A percentile compares a stretch with the other conserved stretches of the same genome.
These are phyloP conservation scores for Hydraecia micacea DNA, from an alignment of 2,888 invertebrate genomes.

Conservation along the genomic window DNA sequence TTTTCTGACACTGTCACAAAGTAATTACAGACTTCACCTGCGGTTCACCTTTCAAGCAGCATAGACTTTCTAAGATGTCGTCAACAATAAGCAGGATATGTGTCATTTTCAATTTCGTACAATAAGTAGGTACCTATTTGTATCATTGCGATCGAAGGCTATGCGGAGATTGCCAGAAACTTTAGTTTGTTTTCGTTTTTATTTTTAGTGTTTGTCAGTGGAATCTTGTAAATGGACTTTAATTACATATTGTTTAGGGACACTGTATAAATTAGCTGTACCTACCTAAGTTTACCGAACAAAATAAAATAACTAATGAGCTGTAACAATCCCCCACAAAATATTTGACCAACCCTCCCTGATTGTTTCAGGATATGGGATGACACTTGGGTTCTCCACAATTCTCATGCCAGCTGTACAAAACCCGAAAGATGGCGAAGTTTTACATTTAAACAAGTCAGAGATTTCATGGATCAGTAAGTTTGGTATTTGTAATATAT, in stretches of 20 bases:
- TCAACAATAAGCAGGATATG: neutral
- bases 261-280: neutral
- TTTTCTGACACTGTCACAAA: too few relatives aligned
- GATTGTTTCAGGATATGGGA: slow-evolving; percentile 91
- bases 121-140: neutral
- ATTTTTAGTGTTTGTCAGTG: too few relatives aligned
- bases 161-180: neutral
- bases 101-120: neutral
- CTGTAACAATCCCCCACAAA: neutral
- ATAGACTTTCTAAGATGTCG: neutral
- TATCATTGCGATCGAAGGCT: neutral
- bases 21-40: neutral
- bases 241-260: neutral
- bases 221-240: neutral
- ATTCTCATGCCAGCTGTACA: slow-evolving; percentile 94
- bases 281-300: neutral
- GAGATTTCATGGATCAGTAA: slow-evolving; percentile 94
- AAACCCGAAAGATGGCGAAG: slow-evolving; percentile 86
- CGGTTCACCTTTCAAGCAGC: slow-evolving; percentile 1
- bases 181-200: too few relatives aligned
- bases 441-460: slow-evolving; percentile 89
- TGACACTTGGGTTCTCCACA: slow-evolving; percentile 95
- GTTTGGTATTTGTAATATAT: slow-evolving; percentile 64
- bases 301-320: neutral
- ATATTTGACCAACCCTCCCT: neutral